Conservation (phyloP, 2,113 vertebrate species). For the Mustela lutreola region DNA sequence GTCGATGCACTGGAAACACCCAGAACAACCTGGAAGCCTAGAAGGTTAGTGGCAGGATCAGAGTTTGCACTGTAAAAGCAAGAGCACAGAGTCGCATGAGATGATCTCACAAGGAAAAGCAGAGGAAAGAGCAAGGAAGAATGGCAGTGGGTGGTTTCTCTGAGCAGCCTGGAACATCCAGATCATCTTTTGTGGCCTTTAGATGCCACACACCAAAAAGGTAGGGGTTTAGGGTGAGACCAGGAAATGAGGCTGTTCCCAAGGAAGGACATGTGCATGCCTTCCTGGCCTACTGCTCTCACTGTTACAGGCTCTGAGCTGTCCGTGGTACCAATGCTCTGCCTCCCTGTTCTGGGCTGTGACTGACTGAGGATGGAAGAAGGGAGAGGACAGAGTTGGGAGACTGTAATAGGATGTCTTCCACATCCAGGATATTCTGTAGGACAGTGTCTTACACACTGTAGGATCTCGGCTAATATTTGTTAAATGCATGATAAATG, state of each 20-base stretch:
- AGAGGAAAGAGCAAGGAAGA: not conserved
- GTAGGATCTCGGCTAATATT: not conserved
- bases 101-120: not conserved
- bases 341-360: not conserved
- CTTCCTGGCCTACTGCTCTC: not conserved
- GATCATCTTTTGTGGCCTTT: not conserved
- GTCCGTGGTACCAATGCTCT: not conserved
- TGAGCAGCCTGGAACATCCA: not conserved
- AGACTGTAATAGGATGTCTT: not conserved
- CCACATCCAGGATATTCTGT: not conserved
- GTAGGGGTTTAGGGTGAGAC: not conserved
- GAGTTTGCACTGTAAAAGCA: not conserved
- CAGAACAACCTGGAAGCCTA: not conserved
- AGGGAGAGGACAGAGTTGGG: not conserved
- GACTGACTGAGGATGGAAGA: not conserved
- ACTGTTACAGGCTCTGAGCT: not conserved
- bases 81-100: not conserved
- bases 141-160: not conserved
- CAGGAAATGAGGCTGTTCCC: not conserved
- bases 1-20: not conserved
- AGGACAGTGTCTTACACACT: not conserved
- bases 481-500: not conserved
- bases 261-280: not conserved
- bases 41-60: not conserved
- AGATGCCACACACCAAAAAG: not conserved